Percentiles rank a stretch among this genome's conserved stretches.
Evolutionary conservation across 2,113 vertebrate genomes (phyloP).

Genomic region (Anseranas semipalmata): DNA sequence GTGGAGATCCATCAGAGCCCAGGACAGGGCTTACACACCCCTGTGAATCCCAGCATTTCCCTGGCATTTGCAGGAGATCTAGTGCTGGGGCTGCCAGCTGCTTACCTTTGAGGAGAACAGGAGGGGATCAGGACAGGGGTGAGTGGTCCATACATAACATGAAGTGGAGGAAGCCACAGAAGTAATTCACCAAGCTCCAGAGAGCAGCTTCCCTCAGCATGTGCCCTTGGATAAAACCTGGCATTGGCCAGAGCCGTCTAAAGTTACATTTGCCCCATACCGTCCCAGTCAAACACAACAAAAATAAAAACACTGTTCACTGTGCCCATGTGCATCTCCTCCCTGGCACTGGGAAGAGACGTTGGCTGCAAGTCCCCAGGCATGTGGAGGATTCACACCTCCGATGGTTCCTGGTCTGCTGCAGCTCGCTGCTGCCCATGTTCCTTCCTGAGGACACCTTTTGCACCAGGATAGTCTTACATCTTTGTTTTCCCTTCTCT

Average conservation of each 20-base stretch:
- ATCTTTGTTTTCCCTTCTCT: not conserved
- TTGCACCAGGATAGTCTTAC: not conserved
- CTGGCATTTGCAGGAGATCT: not conserved
- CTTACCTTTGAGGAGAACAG: not conserved
- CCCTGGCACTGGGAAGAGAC: not conserved
- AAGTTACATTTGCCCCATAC: not conserved
- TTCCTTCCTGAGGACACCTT: not conserved
- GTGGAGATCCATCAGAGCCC: not conserved
- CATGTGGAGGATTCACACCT: not conserved
- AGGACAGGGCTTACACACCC: not conserved
- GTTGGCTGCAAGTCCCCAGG: not conserved
- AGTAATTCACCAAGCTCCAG: not conserved
- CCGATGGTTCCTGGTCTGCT: not conserved
- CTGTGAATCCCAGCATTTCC: not conserved
- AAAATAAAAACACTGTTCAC: not conserved
- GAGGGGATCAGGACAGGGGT: not conserved
- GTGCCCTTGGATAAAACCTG: not conserved
- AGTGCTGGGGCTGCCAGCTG: not conserved
- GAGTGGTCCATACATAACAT: not conserved
- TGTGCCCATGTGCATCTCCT: not conserved
- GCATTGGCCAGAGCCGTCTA: not conserved
- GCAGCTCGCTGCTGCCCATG: not conserved
- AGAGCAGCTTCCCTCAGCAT: not conserved
- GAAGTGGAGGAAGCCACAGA: not conserved
- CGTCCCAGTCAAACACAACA: not conserved